Percentiles rank a stretch among this genome's conserved stretches.
Evolutionary conservation across 2,797 vertebrate genomes (phyloP).

Genomic region (Acanthurus tractus): DNA sequence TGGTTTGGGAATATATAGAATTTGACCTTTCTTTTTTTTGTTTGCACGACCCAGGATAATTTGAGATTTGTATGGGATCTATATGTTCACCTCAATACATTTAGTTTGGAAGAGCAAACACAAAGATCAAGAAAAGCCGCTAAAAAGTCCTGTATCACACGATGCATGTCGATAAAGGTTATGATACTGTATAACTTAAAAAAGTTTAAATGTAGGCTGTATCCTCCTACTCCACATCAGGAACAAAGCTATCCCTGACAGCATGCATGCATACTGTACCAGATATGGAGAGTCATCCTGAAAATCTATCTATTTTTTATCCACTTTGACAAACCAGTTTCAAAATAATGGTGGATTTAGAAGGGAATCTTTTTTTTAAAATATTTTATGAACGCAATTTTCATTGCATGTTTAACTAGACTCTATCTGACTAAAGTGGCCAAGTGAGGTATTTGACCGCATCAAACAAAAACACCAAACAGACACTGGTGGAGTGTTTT

Average conservation of each 20-base stretch:
- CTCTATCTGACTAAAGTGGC: not conserved
- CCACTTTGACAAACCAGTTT: not conserved
- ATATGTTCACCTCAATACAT: conserved; percentile 60
- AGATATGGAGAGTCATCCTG: conserved; percentile 8
- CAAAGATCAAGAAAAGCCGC: conserved; percentile 47
- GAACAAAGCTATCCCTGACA: conserved; percentile 39
- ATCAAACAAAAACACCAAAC: conserved; percentile 43
- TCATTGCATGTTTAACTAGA: not conserved
- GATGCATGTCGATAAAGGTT: conserved; percentile 60
- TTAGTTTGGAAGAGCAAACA: conserved; percentile 38
- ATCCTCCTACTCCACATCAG: conserved; percentile 55
- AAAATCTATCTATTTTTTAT: conserved; percentile 10
- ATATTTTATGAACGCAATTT: not conserved
- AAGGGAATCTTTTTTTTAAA: not conserved
- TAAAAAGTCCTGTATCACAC: conserved; percentile 25
- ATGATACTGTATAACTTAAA: conserved; percentile 54
- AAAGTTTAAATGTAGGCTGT: conserved; percentile 56
- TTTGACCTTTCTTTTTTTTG: conserved; percentile 62
- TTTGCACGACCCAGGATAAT: conserved; percentile 59
- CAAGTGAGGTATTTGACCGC: conserved; percentile 23
- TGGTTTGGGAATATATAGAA: conserved; percentile 63
- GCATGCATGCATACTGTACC: conserved; percentile 26
- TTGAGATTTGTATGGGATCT: conserved; percentile 59
- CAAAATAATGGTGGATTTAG: not conserved
- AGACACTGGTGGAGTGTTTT: conserved; percentile 6